These are phyloP conservation scores for Carlito syrichta DNA, from an alignment of 2,113 vertebrate species.

Conservation along the genomic window DNA sequence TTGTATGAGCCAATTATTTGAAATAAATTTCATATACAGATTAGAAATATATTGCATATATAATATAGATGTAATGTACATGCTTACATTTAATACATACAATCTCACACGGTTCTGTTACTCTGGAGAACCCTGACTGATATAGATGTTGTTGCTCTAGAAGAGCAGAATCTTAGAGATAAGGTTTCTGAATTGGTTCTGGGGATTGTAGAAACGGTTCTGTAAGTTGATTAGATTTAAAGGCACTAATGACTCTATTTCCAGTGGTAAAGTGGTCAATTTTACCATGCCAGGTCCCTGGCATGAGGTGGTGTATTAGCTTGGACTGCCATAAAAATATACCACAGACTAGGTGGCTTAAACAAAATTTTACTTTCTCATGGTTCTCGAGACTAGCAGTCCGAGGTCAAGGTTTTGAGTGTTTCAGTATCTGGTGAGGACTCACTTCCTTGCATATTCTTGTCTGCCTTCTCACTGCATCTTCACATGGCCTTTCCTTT, in stretches of 20 bases:
- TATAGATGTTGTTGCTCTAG: background rate
- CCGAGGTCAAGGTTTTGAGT: background rate
- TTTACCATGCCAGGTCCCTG: background rate
- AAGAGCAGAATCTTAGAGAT: background rate
- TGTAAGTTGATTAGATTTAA: background rate
- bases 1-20: background rate
- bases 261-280: background rate
- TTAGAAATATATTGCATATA: background rate
- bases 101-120: background rate
- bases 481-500: too few relatives aligned
- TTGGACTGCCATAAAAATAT: background rate
- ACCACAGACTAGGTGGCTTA: background rate
- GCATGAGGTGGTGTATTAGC: background rate
- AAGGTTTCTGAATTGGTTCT: background rate
- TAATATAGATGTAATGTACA: background rate
- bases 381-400: background rate
- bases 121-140: background rate
- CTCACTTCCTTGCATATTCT: background rate
- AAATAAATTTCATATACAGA: background rate
- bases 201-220: background rate
- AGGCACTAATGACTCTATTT: background rate
- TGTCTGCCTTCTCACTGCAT: background rate
- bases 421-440: background rate
- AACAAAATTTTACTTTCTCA: background rate
- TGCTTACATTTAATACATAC: background rate